These are phyloP conservation scores for Eolophus roseicapilla DNA, from an alignment of 2,113 vertebrate genomes.

Conservation along the genomic window DNA sequence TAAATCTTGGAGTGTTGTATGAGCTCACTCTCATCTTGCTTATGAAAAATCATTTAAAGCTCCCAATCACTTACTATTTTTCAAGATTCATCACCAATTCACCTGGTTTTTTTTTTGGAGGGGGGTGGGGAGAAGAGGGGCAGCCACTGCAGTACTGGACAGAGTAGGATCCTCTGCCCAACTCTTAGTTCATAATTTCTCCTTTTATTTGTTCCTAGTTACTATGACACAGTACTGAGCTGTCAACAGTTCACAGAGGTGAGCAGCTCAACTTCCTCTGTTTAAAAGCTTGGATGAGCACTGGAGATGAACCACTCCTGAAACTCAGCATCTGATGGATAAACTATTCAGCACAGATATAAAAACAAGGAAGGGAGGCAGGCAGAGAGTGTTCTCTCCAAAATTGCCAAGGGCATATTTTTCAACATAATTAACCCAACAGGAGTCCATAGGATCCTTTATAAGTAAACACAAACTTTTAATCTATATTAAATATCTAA, in stretches of 20 bases:
- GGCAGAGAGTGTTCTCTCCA: background rate
- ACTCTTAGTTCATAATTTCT: background rate
- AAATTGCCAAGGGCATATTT: background rate
- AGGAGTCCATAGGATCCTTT: background rate
- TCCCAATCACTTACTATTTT: background rate
- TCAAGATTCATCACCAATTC: background rate
- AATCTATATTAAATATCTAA: slow-evolving; percentile 20
- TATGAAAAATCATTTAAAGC: background rate
- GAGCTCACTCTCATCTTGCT: background rate
- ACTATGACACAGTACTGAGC: background rate
- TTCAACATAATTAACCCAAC: background rate
- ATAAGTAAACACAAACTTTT: slow-evolving; percentile 11
- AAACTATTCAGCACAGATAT: background rate
- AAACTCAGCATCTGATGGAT: background rate
- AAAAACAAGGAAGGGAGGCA: background rate
- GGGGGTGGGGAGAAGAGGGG: background rate
- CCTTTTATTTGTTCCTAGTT: background rate
- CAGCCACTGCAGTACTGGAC: background rate
- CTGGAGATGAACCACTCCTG: background rate
- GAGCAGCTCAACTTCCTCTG: background rate
- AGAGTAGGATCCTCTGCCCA: background rate
- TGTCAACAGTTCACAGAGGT: background rate
- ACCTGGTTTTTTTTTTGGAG: background rate
- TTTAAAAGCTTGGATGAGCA: background rate
- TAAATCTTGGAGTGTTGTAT: background rate